phyloP scores from a whole-genome alignment of 2,888 invertebrate species.

The Diabrotica balteata region DNA sequence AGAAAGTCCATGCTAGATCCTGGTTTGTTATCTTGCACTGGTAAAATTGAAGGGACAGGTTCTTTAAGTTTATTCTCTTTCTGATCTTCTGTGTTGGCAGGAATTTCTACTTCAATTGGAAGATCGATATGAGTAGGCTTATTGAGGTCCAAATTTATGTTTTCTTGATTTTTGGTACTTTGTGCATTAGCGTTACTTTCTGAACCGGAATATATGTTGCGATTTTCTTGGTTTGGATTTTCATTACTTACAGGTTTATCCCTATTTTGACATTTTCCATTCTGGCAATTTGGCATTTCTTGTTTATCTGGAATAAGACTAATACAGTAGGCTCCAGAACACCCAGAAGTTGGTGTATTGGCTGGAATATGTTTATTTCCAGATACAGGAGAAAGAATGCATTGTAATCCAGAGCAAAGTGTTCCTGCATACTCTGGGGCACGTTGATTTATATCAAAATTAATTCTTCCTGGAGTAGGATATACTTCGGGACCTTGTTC shows the following conservation, averaged over 20 bases:
- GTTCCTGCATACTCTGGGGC: slow-evolving; percentile 11
- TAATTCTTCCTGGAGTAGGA: slow-evolving; percentile 7
- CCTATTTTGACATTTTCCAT: slow-evolving; percentile 12
- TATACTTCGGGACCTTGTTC: background rate
- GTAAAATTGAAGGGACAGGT: background rate
- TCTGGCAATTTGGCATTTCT: background rate
- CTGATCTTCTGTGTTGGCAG: background rate
- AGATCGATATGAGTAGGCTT: background rate
- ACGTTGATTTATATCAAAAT: slow-evolving; percentile 1
- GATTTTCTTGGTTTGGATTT: background rate
- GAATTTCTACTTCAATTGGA: background rate
- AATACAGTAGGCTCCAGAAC: slow-evolving; percentile 13
- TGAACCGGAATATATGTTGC: background rate
- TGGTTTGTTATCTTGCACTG: background rate
- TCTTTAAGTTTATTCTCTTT: background rate
- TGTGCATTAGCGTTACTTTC: background rate
- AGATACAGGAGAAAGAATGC: slow-evolving; percentile 1
- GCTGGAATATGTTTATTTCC: background rate
- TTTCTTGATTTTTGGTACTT: background rate
- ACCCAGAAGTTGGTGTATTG: background rate
- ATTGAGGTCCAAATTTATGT: background rate
- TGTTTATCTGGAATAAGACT: background rate
- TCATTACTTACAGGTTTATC: background rate
- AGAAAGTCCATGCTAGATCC: slow-evolving; percentile 14
- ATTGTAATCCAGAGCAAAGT: slow-evolving; percentile 11